phyloP scores from a whole-genome alignment of 2,888 invertebrate genomes.

The Euplexia lucipara region DNA sequence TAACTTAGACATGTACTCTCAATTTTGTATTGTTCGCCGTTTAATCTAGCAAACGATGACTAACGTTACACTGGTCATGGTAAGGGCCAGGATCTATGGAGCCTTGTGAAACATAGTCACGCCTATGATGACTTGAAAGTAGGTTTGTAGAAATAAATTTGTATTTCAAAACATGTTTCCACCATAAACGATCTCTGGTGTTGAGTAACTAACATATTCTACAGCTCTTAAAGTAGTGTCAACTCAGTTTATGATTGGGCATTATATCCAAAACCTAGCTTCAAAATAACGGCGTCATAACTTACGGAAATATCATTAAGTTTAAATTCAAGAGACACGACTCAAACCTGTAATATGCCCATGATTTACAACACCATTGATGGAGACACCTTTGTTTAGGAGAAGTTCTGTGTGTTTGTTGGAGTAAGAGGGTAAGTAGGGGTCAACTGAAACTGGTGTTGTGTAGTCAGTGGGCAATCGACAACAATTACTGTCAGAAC shows the following conservation, averaged over 20 bases:
- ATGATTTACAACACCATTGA: constrained; percentile 52
- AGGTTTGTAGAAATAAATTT: constrained; percentile 15
- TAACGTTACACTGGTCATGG: constrained; percentile 39
- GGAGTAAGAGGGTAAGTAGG: constrained; percentile 19
- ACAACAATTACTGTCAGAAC: constrained; percentile 88
- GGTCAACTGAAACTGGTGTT: constrained; percentile 61
- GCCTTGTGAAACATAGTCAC: constrained; percentile 5
- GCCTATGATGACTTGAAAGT: constrained; percentile 1
- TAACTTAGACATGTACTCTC: constrained; percentile 52
- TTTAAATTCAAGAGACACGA: constrained; percentile 38
- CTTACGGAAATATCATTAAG: constrained; percentile 42
- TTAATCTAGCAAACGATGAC: constrained; percentile 49
- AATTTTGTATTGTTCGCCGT: constrained; percentile 44
- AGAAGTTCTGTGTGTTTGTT: constrained; percentile 24
- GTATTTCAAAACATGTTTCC: constrained; percentile 13
- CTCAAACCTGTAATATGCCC: constrained; percentile 34
- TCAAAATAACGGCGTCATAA: constrained; percentile 42
- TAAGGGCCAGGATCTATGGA: constrained; percentile 14
- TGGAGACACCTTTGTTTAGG: constrained; percentile 43
- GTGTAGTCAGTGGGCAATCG: constrained; percentile 72
- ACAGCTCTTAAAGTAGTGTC: constrained; percentile 13
- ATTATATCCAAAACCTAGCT: constrained; percentile 34
- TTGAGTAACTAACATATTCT: constrained; percentile 16
- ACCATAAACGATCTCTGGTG: background rate
- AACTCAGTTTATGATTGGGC: constrained; percentile 44